Base-by-base conservation (phyloP, 92 coral and sea anemone genomes). In the Chrysogorgia sp. region DNA sequence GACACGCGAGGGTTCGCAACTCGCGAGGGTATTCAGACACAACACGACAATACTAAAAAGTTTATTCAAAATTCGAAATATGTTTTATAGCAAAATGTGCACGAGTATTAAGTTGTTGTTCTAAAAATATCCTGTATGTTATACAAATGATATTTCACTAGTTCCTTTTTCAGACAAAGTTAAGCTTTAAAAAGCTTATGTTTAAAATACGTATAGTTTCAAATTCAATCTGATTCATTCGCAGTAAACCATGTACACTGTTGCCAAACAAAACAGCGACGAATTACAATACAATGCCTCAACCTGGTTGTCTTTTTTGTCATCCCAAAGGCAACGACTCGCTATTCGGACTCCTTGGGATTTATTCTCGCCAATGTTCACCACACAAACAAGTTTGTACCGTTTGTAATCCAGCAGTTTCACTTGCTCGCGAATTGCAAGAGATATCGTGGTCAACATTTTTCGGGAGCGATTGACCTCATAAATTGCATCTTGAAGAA, bases 401-500 rank as follows among this genome's bases (percentile, higher is more conserved):
- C 96, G 86, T 34, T 88, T 81, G 59, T 80, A 75, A 15, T 87
- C 92, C 69, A 90, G 58, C 0, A 30, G 65, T 58, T 88, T 90
- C 3, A 86, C 88, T 14, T 80, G 76, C 40, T 90, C 90, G 30
- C 88, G 88, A 58, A 90, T 67, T 75, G 64, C 79, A 7, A 92
- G 92, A 34, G 99, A 89, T 55, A 96, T 63, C 3, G 91, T 83
- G 72, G 87, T 96, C 71, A 88, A 74, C 55, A 91, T 77, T 23
- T 83, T 85, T 59, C 87, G 71, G 82, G 96, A 91, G 78, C 63
- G 88, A 29, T 70, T 48, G 0, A 85, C 79, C 19, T 96, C 99
- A 67, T 96, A 96, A 65, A 85, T 86, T 34, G 70, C 86, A 15
- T 83, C 88, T 70, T 83, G 89, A 75, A 96, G 90, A n/a, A 92